These are phyloP conservation scores for Aurelia aurita DNA, from an alignment of 30 jellyfish, hydroid and myxozoan species.

Conservation along the genomic window DNA sequence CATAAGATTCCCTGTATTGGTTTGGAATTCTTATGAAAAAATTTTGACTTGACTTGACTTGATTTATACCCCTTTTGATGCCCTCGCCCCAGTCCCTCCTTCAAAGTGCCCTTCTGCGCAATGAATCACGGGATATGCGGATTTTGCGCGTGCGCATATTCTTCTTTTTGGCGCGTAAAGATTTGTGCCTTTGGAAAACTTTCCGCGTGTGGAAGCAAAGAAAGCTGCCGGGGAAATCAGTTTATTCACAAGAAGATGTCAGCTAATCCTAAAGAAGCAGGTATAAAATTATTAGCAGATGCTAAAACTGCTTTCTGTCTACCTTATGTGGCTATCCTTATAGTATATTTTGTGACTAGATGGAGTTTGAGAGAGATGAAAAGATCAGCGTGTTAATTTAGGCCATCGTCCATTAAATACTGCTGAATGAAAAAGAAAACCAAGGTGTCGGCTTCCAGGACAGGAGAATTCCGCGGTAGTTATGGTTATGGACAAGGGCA, in stretches of 20 bases:
- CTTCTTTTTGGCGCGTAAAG: conserved; percentile 78
- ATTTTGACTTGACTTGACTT: no score
- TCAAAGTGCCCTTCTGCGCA: not conserved
- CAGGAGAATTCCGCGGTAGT: no score
- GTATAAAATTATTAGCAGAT: not conserved
- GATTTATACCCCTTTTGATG: no score
- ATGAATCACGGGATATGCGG: conserved; percentile 44
- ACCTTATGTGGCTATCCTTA: not conserved
- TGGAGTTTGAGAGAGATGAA: no score
- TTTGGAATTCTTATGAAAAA: no score
- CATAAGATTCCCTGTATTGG: no score
- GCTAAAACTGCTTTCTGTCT: not conserved
- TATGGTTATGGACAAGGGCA: no score
- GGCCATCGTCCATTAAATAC: not conserved
- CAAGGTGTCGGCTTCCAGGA: not conserved
- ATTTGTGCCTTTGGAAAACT: conserved; percentile 4
- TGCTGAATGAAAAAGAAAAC: not conserved
- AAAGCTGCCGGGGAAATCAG: not conserved
- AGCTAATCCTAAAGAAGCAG: conserved; percentile 62
- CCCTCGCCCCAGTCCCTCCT: not conserved
- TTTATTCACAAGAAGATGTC: conserved; percentile 37
- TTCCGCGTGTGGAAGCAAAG: conserved; percentile 26
- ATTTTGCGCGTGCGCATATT: conserved; percentile 68
- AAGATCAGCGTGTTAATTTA: not conserved
- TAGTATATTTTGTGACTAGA: no score